phyloP scores from a whole-genome alignment of 2,113 vertebrate species.

The Crocuta crocuta region DNA sequence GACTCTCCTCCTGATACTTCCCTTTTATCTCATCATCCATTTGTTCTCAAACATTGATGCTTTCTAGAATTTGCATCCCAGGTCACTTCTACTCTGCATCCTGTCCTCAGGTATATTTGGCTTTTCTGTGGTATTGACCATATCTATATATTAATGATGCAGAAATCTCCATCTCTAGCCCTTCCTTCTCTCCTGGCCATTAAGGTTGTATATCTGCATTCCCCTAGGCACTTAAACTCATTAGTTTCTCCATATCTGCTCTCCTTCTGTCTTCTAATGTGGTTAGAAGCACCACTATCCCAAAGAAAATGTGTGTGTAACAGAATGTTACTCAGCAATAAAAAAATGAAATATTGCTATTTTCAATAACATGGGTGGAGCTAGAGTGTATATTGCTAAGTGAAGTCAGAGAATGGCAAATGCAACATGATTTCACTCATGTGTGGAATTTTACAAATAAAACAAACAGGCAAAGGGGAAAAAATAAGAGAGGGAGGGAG shows the following conservation, averaged over 20 bases:
- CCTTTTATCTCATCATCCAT: not conserved
- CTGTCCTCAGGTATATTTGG: not conserved
- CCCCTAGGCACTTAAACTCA: not conserved
- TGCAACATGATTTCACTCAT: not conserved
- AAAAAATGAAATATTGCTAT: not conserved
- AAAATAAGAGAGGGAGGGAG: not conserved
- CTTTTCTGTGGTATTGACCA: not conserved
- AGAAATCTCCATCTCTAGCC: not conserved
- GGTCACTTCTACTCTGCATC: not conserved
- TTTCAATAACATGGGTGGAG: not conserved
- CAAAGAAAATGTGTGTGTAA: not conserved
- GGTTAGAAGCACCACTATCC: not conserved
- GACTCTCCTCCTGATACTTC: not conserved
- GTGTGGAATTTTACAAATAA: not conserved
- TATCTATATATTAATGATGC: not conserved
- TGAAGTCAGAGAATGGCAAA: not conserved
- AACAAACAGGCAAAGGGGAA: not conserved
- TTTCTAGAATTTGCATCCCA: not conserved
- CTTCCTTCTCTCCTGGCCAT: not conserved
- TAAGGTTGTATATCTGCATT: not conserved
- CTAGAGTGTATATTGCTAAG: not conserved
- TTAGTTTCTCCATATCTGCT: not conserved
- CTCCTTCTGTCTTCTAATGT: not conserved
- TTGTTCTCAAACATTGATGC: not conserved
- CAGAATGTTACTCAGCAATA: not conserved